These are phyloP conservation scores for Cheirogaleus major DNA, from an alignment of 2,797 vertebrate species.

Conservation along the genomic window DNA sequence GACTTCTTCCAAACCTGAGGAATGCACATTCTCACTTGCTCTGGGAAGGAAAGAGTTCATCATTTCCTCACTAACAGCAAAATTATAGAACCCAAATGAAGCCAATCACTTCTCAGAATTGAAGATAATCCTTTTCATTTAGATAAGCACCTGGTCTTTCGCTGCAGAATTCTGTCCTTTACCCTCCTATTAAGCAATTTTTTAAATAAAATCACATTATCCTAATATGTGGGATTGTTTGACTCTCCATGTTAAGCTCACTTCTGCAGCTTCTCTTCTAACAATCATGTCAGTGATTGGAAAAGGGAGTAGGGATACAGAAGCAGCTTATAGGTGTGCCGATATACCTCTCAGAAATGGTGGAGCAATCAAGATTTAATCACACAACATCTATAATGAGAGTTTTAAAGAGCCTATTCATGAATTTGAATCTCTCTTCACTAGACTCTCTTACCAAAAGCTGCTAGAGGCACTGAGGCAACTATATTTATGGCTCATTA, in stretches of 20 bases:
- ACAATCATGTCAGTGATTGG: background rate
- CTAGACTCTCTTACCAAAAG: conserved; percentile 49
- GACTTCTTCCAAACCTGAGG: background rate
- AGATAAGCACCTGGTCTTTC: background rate
- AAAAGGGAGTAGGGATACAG: background rate
- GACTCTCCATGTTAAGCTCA: background rate
- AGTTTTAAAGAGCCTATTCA: conserved; percentile 34
- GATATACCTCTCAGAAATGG: background rate
- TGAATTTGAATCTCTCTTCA: conserved; percentile 50
- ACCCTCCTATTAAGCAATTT: background rate
- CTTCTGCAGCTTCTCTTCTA: background rate
- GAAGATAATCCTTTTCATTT: conserved; percentile 4
- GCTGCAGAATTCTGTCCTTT: background rate
- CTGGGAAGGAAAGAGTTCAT: background rate
- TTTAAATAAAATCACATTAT: conserved; percentile 21
- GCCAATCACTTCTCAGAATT: background rate
- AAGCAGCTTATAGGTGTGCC: background rate
- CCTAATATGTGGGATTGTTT: background rate
- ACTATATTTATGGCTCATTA: conserved; percentile 79
- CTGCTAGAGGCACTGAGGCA: conserved; percentile 41
- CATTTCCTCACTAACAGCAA: background rate
- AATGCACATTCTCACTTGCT: background rate
- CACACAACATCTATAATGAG: conserved; percentile 62
- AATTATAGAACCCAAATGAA: background rate
- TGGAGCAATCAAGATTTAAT: conserved; percentile 39